Base-by-base conservation (phyloP, 2,797 vertebrate genomes). In the Schizothorax lantsangensis region DNA sequence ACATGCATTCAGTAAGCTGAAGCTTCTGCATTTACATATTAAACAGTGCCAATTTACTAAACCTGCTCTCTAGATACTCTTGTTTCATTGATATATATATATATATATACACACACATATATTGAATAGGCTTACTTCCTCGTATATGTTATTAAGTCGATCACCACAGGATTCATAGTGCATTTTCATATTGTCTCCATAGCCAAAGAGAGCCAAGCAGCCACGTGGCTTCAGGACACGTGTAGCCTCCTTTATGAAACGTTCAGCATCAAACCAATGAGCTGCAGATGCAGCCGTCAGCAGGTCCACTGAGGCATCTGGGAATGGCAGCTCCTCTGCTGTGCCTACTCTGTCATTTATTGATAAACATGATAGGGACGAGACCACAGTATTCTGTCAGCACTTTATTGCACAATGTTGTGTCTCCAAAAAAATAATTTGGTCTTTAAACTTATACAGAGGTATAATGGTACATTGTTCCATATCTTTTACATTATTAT, bases 221-320 rank as follows among this genome's bases (percentile, higher is more conserved):
- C 95, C 95, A 1, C 38, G 9, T 2, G 94, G 93, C 77, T 95
- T 95, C 85, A 96, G 90, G 30, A 95, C 93, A 74, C 95, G 92
- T 26, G 3, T 43, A 2, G 93, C 94, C 64, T 95, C 95, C 7
- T 86, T 85, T 74, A 95, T 66, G 85, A 96, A 96, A 81, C 33
- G 88, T 0, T 88, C 62, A 68, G 69, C 72, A 77, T 95, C 89
- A 54, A 96, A 96, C 93, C 94, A 95, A 87, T 95, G 95, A n/a
- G 93, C 95, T 0, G 95, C 95, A 11, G 93, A 89, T 0, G 92
- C 89, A 19, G 94, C 95, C 1, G 92, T 93, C 86, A 95, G 64
- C 89, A 96, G 69, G 87, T 95, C 95, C 2, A 95, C 94, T 1
- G 94, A 95, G 21, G 86, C 74, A 12, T 95, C 93, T 6, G 92